Conservation (phyloP, 30 jellyfish, hydroid and myxozoan species). For the Aurelia sp. region DNA sequence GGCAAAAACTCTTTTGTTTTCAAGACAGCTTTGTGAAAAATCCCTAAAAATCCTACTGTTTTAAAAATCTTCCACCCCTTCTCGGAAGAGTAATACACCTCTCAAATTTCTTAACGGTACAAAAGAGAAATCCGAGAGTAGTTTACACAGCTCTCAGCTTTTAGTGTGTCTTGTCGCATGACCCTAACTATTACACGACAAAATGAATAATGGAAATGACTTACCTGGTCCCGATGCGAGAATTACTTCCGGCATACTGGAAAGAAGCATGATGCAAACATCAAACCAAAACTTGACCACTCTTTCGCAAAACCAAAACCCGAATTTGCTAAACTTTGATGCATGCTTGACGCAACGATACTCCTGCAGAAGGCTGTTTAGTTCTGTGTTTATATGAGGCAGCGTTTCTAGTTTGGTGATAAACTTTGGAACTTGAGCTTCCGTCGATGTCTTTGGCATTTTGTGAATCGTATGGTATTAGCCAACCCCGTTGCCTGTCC, state of each 20-base stretch:
- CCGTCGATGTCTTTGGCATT: neutral
- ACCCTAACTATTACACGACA: too few relatives aligned
- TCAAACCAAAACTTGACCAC: neutral
- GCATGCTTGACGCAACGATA: slow-evolving; percentile 30
- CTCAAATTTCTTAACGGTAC: too few relatives aligned
- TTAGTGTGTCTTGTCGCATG: too few relatives aligned
- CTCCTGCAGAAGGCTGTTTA: slow-evolving; percentile 3
- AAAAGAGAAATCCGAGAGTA: neutral
- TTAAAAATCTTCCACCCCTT: too few relatives aligned
- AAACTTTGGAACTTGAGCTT: neutral
- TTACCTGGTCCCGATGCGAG: slow-evolving; percentile 16
- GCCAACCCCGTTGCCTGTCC: neutral
- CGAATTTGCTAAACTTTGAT: neutral
- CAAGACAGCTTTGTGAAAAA: too few relatives aligned
- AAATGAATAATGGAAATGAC: neutral
- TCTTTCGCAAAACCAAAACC: slow-evolving; percentile 10
- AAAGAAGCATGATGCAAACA: slow-evolving; percentile 5
- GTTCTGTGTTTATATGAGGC: slow-evolving; percentile 7
- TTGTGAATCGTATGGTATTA: neutral
- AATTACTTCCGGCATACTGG: neutral
- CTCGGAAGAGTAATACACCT: too few relatives aligned
- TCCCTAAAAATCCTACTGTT: too few relatives aligned
- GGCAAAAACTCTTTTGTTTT: too few relatives aligned
- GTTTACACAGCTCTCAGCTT: neutral
- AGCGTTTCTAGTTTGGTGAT: slow-evolving; percentile 8